Conservation (phyloP, 1,140 invertebrate genomes). For the Nebria ingens region DNA sequence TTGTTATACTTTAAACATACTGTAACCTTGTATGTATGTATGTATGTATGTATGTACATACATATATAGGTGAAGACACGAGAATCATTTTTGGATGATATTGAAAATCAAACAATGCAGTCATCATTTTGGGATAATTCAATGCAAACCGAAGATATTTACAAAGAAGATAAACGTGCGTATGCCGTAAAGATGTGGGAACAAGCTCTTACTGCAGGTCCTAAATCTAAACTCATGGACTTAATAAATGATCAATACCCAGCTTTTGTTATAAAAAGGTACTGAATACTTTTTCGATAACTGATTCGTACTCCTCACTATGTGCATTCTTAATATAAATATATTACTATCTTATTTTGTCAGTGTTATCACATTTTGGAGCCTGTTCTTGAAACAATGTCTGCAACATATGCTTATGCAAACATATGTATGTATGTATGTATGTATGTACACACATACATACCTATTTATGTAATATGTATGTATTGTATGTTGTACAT, state of each 20-base stretch:
- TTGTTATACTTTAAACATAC: not conserved
- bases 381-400: not conserved
- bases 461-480: too few relatives aligned
- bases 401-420: not conserved
- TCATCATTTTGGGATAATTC: constrained; percentile 27
- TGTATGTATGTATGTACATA: too few relatives aligned
- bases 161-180: constrained; percentile 23
- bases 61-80: constrained; percentile 21
- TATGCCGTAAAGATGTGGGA: constrained; percentile 31
- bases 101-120: constrained; percentile 25
- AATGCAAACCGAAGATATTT: constrained; percentile 11
- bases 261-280: constrained; percentile 24
- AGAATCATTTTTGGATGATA: constrained; percentile 30
- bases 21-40: too few relatives aligned
- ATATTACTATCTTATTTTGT: not conserved
- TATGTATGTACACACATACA: too few relatives aligned
- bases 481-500: too few relatives aligned
- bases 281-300: constrained; percentile 7
- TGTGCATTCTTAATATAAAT: too few relatives aligned
- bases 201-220: constrained; percentile 27
- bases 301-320: not conserved
- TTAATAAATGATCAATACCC: constrained; percentile 25
- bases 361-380: not conserved
- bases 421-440: too few relatives aligned
- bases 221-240: constrained; percentile 22